Evolutionary conservation across 2,113 vertebrate genomes (phyloP), one percentile per base, ranked within the genome.

Genomic region (Stegostoma tigrinum): DNA sequence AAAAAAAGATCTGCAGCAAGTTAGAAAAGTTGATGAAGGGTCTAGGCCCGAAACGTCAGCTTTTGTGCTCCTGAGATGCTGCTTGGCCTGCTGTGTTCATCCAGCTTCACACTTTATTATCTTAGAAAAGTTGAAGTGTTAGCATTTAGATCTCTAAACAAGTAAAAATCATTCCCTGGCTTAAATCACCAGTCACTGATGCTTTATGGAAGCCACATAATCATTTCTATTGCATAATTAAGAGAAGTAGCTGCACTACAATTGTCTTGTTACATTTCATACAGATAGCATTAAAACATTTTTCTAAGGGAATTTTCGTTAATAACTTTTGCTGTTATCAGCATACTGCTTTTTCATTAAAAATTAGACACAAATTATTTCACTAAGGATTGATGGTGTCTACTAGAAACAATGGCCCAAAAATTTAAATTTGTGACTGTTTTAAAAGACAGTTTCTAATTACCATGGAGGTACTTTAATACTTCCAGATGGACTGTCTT

Each of bases 221-320:
- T 38, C 93, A 95, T 42, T 72, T 70, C 14, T 48, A 72, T 95
- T 75, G 64, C 67, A 70, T 75, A 95, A 75, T 95, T 72, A 95
- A 95, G 94, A 52, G 75, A 95, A 75, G 67, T 72, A 75, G 68
- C 45, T 34, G 38, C 38, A 2, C 38, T 5, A 52, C 42, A 95
- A 70, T 95, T 95, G 94, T 52, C 21, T 68, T 42, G 67, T 75
- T 52, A 66, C 52, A 45, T 95, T 27, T 95, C 42, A 27, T 95
- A 70, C 42, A 95, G 94, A 52, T 95, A 75, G 27, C 94, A 72
- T 95, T 95, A 75, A 15, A 34, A 48, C 48, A 72, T 10, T 48
- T 95, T 24, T 95, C 94, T 72, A 45, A 72, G 19, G 68, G 67
- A 72, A 52, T 52, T 34, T 27, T 48, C 30, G 45, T 95, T 67